Evolutionary conservation across 2,113 vertebrate species (phyloP).

Genomic region (Aspiorhynchus laticeps): DNA sequence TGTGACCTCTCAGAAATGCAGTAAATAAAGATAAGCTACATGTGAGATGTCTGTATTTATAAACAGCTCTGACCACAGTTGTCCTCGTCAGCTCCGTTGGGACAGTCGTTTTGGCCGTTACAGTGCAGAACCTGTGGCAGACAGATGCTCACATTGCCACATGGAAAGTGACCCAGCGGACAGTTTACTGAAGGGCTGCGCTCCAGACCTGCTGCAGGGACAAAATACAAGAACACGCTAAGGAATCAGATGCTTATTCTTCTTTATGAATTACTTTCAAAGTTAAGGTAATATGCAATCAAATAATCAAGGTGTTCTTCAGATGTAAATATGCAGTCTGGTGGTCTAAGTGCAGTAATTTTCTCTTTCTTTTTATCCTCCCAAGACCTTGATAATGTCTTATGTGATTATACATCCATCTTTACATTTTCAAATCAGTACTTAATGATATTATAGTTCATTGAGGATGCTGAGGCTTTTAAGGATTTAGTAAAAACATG

Average conservation of each 20-base stretch:
- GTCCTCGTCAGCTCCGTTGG: conserved; percentile 80
- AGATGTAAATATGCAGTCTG: neutral
- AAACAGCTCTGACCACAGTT: conserved; percentile 73
- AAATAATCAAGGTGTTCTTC: neutral
- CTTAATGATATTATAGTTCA: neutral
- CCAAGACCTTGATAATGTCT: neutral
- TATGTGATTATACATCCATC: neutral
- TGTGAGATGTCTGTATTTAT: neutral
- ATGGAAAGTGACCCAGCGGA: conserved; percentile 80
- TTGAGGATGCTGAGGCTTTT: neutral
- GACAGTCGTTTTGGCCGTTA: conserved; percentile 79
- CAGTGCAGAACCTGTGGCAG: conserved; percentile 78
- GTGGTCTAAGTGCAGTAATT: neutral
- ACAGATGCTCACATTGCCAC: conserved; percentile 78
- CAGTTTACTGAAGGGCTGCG: conserved; percentile 61
- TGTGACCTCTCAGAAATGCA: neutral
- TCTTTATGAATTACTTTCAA: neutral
- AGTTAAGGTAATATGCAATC: neutral
- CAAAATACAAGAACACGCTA: neutral
- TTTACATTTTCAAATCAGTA: neutral
- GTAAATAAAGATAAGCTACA: neutral
- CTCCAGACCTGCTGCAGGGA: conserved; percentile 39
- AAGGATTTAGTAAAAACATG: neutral
- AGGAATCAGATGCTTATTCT: neutral
- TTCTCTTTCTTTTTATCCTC: neutral